These are phyloP conservation scores for Sarcophaga variegata DNA, from an alignment of 2,888 invertebrate species.

Conservation along the genomic window DNA sequence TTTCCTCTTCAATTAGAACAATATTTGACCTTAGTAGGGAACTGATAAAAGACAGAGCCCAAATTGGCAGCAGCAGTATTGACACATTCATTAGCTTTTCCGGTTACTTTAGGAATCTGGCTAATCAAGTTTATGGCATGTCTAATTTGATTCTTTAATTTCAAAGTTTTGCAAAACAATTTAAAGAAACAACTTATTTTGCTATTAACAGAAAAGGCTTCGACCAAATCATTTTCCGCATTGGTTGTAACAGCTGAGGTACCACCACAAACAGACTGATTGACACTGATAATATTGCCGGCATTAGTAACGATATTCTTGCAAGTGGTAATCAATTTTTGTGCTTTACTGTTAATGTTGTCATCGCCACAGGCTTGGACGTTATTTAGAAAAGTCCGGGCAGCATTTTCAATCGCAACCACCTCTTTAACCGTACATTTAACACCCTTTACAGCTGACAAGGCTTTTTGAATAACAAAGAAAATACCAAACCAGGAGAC, in stretches of 20 bases:
- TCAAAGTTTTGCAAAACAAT: conserved; percentile 15
- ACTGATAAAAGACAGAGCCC: conserved; percentile 71
- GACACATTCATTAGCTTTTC: conserved; percentile 25
- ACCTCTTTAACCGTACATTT: conserved; percentile 51
- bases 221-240: neutral
- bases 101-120: conserved; percentile 23
- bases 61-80: conserved; percentile 66
- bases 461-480: conserved; percentile 31
- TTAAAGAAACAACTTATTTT: conserved; percentile 28
- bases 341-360: conserved; percentile 32
- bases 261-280: conserved; percentile 34
- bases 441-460: conserved; percentile 50
- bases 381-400: conserved; percentile 16
- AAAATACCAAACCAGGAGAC: conserved; percentile 18
- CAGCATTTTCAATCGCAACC: conserved; percentile 5
- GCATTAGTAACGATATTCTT: conserved; percentile 31
- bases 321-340: conserved; percentile 30
- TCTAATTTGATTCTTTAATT: conserved; percentile 38
- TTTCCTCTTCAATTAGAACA: conserved; percentile 70
- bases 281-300: conserved; percentile 44
- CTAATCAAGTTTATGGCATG: conserved; percentile 23
- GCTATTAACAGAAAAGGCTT: neutral
- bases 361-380: conserved; percentile 39
- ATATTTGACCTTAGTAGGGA: conserved; percentile 70
- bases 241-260: neutral